Conservation (phyloP, 2,113 vertebrate species). For the Cynoglossus semilaevis region DNA sequence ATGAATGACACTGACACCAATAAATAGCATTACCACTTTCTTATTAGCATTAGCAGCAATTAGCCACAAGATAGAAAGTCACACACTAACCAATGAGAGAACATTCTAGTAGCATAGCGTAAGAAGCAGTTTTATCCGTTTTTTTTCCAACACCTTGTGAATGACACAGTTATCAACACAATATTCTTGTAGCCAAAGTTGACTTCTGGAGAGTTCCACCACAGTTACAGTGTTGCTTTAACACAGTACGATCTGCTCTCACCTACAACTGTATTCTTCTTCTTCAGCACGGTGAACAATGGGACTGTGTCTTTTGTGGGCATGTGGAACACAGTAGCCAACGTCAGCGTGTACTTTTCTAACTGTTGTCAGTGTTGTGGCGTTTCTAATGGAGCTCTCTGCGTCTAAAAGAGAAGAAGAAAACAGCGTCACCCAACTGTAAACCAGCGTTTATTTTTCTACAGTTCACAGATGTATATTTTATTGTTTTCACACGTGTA, state of each 20-base stretch:
- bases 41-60: too few species aligned
- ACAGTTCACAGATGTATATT: background rate
- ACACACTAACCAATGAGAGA: too few species aligned
- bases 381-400: conserved; percentile 47
- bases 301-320: conserved; percentile 69
- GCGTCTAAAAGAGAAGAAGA: conserved; percentile 48
- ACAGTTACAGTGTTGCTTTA: background rate
- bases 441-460: conserved; percentile 8
- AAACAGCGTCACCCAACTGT: too few species aligned
- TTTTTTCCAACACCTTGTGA: too few species aligned
- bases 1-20: too few species aligned
- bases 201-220: too few species aligned
- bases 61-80: too few species aligned
- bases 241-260: background rate
- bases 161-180: too few species aligned
- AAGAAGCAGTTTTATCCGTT: too few species aligned
- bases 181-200: too few species aligned
- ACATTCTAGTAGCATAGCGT: too few species aligned
- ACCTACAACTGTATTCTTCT: conserved; percentile 20
- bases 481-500: conserved; percentile 21
- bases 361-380: conserved; percentile 74
- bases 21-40: too few species aligned
- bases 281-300: conserved; percentile 69
- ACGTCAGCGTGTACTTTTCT: conserved; percentile 60
- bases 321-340: conserved; percentile 64